Conservation (phyloP, 2,797 vertebrate species). For the Platyrinchus mystaceus region DNA sequence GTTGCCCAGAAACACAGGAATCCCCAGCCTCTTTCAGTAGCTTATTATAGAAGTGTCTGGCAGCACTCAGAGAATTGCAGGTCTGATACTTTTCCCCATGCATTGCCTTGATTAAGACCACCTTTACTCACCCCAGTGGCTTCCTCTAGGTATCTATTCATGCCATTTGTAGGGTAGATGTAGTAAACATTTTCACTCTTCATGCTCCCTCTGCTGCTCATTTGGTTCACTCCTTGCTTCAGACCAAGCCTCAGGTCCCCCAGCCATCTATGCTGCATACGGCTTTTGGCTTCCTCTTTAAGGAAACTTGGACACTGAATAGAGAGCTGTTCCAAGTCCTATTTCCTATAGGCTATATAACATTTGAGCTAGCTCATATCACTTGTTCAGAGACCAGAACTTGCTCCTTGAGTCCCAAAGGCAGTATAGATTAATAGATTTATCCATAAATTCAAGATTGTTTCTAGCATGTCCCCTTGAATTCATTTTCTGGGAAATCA, state of each 20-base stretch:
- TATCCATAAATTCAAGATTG: not conserved
- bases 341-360: not conserved
- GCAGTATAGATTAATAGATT: not conserved
- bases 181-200: not conserved
- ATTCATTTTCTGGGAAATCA: not conserved
- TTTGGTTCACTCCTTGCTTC: not conserved
- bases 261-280: not conserved
- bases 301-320: slow-evolving; percentile 20
- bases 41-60: not conserved
- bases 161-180: not conserved
- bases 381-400: slow-evolving; percentile 6
- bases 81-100: not conserved
- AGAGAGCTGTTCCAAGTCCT: not conserved
- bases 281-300: not conserved
- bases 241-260: not conserved
- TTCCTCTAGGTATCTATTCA: not conserved
- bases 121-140: not conserved
- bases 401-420: not conserved
- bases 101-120: not conserved
- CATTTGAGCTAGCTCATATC: not conserved
- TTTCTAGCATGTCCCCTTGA: not conserved
- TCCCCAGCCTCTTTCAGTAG: not conserved
- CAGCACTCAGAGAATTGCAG: not conserved
- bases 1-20: not conserved
- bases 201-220: not conserved